Conservation (phyloP, 2,113 vertebrate species). For the Bungarus multicinctus region DNA sequence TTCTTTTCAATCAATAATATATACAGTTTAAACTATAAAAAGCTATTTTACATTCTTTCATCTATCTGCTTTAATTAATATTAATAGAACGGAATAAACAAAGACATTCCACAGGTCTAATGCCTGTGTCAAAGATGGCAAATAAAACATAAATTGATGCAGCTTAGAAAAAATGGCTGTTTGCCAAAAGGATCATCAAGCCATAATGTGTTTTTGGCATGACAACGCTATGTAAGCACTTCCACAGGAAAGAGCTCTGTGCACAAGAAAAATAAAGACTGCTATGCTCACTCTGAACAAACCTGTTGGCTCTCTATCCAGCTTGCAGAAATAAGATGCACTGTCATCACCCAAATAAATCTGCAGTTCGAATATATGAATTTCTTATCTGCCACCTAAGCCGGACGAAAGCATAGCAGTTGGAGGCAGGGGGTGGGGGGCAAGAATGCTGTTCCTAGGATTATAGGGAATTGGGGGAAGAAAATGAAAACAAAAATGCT, state of each 20-base stretch:
- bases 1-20: not conserved
- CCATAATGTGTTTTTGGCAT: rapidly evolving
- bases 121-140: not conserved
- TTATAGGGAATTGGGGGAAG: not conserved
- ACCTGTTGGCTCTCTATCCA: conserved; percentile 51
- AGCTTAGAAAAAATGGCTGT: not conserved
- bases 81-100: not conserved
- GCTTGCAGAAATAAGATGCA: conserved; percentile 42
- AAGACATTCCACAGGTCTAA: not conserved
- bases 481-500: not conserved
- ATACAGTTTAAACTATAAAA: not conserved
- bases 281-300: not conserved
- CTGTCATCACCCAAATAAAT: conserved; percentile 36
- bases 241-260: conserved; percentile 16
- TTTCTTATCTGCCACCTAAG: not conserved
- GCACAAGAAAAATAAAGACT: not conserved
- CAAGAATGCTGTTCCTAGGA: not conserved
- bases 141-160: not conserved
- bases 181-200: not conserved
- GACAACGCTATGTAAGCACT: not conserved
- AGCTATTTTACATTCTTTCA: not conserved
- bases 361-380: not conserved
- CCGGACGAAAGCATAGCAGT: not conserved
- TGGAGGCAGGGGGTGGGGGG: not conserved
- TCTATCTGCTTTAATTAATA: not conserved